Conservation (phyloP, 2,113 vertebrate genomes). For the Coryphaenoides rupestris region DNA sequence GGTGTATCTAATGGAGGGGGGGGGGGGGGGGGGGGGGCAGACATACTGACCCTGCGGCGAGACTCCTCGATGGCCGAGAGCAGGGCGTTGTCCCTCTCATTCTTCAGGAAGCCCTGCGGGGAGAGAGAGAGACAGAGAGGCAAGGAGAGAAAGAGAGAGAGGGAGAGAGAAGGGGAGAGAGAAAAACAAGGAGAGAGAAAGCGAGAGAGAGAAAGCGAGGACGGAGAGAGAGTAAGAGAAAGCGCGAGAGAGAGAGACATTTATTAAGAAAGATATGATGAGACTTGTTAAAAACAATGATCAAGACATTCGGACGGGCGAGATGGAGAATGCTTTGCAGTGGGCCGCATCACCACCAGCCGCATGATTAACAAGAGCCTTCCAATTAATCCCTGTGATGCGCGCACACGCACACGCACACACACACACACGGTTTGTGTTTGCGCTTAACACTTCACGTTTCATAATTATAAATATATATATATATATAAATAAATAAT, state of each 20-base stretch:
- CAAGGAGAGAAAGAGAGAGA: background rate
- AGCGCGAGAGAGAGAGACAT: too few species aligned
- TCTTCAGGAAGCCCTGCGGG: constrained; percentile 93
- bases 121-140: constrained; percentile 10
- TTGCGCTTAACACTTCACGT: background rate
- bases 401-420: background rate
- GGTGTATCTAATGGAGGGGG: too few species aligned
- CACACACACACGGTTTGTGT: background rate
- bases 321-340: too few species aligned
- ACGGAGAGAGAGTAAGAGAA: background rate
- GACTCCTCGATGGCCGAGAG: constrained; percentile 96
- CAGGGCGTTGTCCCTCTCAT: constrained; percentile 95
- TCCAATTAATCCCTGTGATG: constrained; percentile 4
- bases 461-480: background rate
- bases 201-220: too few species aligned
- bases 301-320: background rate
- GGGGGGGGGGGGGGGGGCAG: background rate
- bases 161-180: background rate
- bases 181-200: too few species aligned
- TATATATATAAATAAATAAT: constrained; percentile 4
- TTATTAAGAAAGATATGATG: background rate
- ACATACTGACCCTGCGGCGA: constrained; percentile 89
- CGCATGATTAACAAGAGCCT: constrained; percentile 19
- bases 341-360: background rate
- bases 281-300: background rate